These are phyloP conservation scores for Nephrotoma flavescens DNA, from an alignment of 2,888 invertebrate genomes.

Conservation along the genomic window DNA sequence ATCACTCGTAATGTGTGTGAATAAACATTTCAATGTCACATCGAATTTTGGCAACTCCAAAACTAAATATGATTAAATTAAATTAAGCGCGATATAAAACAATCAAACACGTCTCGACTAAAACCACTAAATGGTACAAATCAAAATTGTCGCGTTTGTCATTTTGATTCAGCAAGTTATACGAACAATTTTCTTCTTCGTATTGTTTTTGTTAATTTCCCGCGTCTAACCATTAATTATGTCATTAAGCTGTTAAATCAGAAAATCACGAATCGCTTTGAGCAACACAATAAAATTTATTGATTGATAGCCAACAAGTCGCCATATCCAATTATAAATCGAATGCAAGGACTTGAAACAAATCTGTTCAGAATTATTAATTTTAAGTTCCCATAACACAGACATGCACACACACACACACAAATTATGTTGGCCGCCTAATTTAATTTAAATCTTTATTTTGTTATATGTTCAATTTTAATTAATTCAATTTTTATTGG, in stretches of 20 bases:
- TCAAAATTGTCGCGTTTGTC: not conserved
- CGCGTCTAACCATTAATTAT: not conserved
- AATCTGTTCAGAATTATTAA: not conserved
- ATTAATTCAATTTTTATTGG: not conserved
- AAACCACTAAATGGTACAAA: not conserved
- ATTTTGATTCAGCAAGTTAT: not conserved
- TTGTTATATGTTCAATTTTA: not conserved
- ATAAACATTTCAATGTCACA: not conserved
- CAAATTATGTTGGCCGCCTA: not conserved
- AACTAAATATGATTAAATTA: not conserved
- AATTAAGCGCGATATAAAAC: not conserved
- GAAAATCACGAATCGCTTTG: not conserved
- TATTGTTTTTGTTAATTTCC: not conserved
- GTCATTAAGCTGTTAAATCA: not conserved
- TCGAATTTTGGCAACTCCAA: not conserved
- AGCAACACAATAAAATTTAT: not conserved
- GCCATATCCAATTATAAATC: not conserved
- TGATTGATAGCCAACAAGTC: not conserved
- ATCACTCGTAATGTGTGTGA: not conserved
- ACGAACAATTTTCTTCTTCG: not conserved
- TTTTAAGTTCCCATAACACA: not conserved
- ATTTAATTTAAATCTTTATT: not conserved
- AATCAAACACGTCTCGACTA: not conserved
- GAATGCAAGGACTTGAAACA: not conserved
- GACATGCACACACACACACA: not conserved